Evolutionary conservation across 2,113 vertebrate genomes (phyloP).

Genomic region (Nyctibius bracteatus): DNA sequence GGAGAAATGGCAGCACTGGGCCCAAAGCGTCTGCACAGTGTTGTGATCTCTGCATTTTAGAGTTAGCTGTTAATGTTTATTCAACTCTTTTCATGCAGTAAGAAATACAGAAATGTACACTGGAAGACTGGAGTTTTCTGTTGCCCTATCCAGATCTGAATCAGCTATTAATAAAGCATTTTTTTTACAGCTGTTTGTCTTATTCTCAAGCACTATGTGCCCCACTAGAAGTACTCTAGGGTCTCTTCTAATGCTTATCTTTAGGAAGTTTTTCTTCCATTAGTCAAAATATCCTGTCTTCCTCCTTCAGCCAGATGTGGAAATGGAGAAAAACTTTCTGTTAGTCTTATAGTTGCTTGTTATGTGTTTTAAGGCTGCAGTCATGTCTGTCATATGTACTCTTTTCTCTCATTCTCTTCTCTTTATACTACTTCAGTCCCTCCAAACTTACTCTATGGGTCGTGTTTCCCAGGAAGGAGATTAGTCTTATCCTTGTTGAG

Average conservation of each 20-base stretch:
- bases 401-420: not conserved
- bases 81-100: not conserved
- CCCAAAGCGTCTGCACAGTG: not conserved
- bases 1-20: not conserved
- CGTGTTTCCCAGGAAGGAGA: not conserved
- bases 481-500: not conserved
- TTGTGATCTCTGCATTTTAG: not conserved
- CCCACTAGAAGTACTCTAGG: not conserved
- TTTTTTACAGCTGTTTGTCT: not conserved
- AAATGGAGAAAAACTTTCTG: not conserved
- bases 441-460: not conserved
- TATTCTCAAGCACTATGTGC: not conserved
- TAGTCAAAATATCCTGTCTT: not conserved
- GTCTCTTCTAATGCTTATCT: slow-evolving; percentile 3
- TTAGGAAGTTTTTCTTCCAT: not conserved
- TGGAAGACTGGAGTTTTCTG: not conserved
- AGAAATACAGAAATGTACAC: not conserved
- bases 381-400: not conserved
- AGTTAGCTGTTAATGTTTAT: not conserved
- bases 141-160: not conserved
- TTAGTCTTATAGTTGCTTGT: not conserved
- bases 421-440: not conserved
- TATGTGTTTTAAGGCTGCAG: not conserved
- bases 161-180: not conserved
- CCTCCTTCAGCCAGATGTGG: not conserved